A percentile compares a stretch with the other conserved stretches of the same genome.
phyloP scores from a whole-genome alignment of 2,888 invertebrate species.

The Drosophila koepferae region DNA sequence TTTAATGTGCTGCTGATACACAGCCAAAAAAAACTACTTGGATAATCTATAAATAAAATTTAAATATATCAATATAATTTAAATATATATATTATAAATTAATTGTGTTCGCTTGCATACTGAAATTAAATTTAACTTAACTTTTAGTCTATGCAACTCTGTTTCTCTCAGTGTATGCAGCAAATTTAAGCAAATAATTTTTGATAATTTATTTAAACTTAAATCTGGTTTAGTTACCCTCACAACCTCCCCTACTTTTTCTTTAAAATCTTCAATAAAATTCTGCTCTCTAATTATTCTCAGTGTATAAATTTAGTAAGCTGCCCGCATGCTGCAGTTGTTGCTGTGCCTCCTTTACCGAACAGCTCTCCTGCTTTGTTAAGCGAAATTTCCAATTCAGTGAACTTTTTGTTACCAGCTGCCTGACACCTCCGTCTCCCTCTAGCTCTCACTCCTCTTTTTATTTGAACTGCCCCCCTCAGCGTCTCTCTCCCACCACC shows the following conservation, averaged over 20 bases:
- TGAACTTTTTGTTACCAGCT: slow-evolving; percentile 72
- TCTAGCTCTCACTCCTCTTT: not conserved
- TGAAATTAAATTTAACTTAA: not conserved
- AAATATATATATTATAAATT: not conserved
- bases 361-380: slow-evolving; percentile 46
- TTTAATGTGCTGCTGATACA: slow-evolving; percentile 21
- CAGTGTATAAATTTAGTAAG: slow-evolving; percentile 18
- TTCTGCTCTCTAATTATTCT: not conserved
- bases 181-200: not conserved
- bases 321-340: slow-evolving; percentile 47
- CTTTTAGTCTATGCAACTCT: not conserved
- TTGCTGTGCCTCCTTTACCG: not conserved
- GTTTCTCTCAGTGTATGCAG: not conserved
- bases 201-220: not conserved
- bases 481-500: not conserved
- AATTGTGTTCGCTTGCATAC: not conserved
- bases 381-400: slow-evolving; percentile 76
- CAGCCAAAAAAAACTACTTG: slow-evolving; percentile 15
- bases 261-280: not conserved
- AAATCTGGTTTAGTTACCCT: not conserved
- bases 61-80: too few species aligned
- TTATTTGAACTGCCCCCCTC: slow-evolving; percentile 7
- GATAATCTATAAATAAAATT: too few species aligned
- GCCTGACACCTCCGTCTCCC: slow-evolving; percentile 21
- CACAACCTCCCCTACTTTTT: not conserved